Base-by-base conservation (phyloP, 2,113 vertebrate genomes). In the Brienomyrus longianalis region DNA sequence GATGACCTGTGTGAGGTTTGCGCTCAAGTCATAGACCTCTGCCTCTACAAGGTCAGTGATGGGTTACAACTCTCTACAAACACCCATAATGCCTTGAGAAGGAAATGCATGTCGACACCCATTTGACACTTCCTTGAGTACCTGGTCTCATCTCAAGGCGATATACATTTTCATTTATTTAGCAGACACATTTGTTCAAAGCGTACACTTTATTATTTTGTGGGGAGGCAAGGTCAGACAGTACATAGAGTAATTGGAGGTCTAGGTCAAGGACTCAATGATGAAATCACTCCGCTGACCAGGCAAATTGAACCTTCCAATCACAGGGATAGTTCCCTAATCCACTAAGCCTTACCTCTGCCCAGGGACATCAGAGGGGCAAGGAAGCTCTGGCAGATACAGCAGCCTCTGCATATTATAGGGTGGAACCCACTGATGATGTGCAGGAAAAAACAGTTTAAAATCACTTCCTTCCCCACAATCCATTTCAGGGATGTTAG, bases 21-120 rank as follows among this genome's bases (percentile, higher is more conserved):
- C 97, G 99, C 99, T 96, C 98, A 99, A 96, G 98, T 99, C 94
- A 97, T 99, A 90, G 98, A 99, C 96, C 99, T 98, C 94, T 99
- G 98, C 95, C 96, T 99, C 93, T 99, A 99, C 95, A 99, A 99
- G 98, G 98, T 99, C 45, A 27, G 52, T 3, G 19, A 21, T 7
- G 31, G 97, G 97, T 88, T 70, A 70, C 1, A 3, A 70, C 62
- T 31, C 27, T n/a, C 3, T 31, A 27, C 27, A 70, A 31, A 27
- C 27, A 31, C 10, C 62, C 62, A 70, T 31, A 70, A 70, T 31
- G n/a, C 62, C n/a, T 70, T 31, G n/a, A 70, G n/a, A 56, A 91
- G 8, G 95, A 95, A 89, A 97, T 96, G 95, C 95, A 96, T 89
- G 92, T 93, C 92, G 9, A 66, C n/a, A 66, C 10, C 10, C n/a